phyloP scores from a whole-genome alignment of 2,113 vertebrate species.

The Tretioscincus oriximinensis region DNA sequence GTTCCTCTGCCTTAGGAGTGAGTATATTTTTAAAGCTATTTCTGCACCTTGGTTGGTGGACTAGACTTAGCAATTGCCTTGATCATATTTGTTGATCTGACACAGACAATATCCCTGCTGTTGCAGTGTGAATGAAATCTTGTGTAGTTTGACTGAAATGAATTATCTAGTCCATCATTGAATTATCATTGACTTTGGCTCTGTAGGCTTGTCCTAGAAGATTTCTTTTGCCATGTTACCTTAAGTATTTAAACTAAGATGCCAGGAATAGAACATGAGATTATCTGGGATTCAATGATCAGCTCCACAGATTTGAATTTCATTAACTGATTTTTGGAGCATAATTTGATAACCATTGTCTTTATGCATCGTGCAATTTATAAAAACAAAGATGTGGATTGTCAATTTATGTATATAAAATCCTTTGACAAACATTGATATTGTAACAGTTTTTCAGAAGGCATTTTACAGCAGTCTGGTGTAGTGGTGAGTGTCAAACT shows the following conservation, averaged over 20 bases:
- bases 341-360: neutral
- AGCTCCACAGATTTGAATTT: neutral
- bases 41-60: too few relatives aligned
- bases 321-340: neutral
- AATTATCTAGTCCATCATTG: neutral
- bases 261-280: neutral
- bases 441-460: constrained; percentile 4
- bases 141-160: too few relatives aligned
- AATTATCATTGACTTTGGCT: neutral
- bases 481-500: too few relatives aligned
- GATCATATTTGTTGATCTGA: too few relatives aligned
- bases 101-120: too few relatives aligned
- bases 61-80: too few relatives aligned
- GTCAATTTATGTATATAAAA: neutral
- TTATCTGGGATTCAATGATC: neutral
- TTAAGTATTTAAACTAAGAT: neutral
- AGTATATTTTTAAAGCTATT: neutral
- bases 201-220: neutral
- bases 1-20: neutral
- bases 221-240: neutral
- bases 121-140: too few relatives aligned
- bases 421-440: neutral
- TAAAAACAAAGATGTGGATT: constrained; percentile 3
- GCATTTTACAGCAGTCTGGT: too few relatives aligned
- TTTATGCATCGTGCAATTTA: constrained; percentile 47